These are phyloP conservation scores for Rhineura floridana DNA, from an alignment of 2,113 vertebrate species.

Conservation along the genomic window DNA sequence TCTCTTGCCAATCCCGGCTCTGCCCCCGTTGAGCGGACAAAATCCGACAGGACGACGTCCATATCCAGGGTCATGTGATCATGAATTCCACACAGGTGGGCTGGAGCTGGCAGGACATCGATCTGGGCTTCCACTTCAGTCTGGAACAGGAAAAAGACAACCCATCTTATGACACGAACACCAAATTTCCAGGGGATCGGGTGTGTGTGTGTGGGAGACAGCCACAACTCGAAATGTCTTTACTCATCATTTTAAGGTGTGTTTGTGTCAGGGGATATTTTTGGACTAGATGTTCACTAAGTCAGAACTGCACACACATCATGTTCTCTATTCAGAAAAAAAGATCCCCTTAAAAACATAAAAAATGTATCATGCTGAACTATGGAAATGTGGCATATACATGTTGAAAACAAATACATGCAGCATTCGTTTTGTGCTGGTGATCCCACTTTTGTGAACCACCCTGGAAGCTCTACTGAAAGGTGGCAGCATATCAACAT, in stretches of 20 bases:
- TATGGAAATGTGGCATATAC: too few species aligned
- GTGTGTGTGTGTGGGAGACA: too few species aligned
- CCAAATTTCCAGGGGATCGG: too few species aligned
- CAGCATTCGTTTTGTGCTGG: too few species aligned
- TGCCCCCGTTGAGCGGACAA: conserved; percentile 98
- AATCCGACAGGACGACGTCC: conserved; percentile 97
- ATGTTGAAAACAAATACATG: too few species aligned
- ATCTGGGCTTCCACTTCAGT: conserved; percentile 49
- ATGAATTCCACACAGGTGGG: conserved; percentile 73
- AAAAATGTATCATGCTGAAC: too few species aligned
- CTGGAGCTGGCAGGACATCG: conserved; percentile 39
- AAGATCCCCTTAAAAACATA: background rate
- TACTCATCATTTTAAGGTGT: background rate
- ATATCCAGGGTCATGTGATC: conserved; percentile 93
- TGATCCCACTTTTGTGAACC: too few species aligned
- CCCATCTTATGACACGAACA: too few species aligned
- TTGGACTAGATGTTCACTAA: background rate
- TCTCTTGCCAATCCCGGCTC: conserved; percentile 96
- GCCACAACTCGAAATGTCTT: background rate
- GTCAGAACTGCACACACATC: background rate
- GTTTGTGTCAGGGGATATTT: background rate
- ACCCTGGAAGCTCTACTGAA: too few species aligned
- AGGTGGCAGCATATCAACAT: too few species aligned
- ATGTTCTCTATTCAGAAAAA: background rate
- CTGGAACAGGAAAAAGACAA: conserved; percentile 34